These are phyloP conservation scores for Pteromalus puparum DNA, from an alignment of 1,140 invertebrate genomes.

Conservation along the genomic window DNA sequence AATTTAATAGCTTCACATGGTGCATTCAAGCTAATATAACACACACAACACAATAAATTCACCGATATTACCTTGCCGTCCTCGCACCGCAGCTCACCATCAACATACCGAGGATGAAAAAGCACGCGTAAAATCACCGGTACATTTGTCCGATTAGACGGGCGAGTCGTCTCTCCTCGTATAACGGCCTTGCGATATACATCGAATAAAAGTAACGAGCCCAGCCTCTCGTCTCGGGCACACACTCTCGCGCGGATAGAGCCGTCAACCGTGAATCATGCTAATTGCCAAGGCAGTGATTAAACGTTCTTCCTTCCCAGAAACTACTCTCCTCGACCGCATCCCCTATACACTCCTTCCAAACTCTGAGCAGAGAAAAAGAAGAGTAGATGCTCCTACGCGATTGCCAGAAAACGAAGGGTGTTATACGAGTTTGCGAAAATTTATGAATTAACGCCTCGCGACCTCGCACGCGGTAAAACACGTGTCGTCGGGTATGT, in stretches of 20 bases:
- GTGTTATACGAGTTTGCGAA: constrained; percentile 19
- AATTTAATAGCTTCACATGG: background rate
- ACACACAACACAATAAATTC: background rate
- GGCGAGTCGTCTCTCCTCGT: background rate
- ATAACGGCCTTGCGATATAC: background rate
- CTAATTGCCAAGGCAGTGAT: constrained; percentile 70
- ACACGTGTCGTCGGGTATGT: constrained; percentile 14
- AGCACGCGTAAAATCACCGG: constrained; percentile 11
- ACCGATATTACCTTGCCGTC: too few species aligned
- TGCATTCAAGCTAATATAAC: background rate
- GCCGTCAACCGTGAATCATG: constrained; percentile 70
- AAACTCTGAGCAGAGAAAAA: background rate
- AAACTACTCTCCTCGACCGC: constrained; percentile 61
- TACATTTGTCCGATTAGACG: constrained; percentile 17
- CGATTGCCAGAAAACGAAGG: constrained; percentile 4
- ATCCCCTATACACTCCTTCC: too few species aligned
- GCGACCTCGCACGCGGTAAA: background rate
- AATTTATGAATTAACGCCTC: constrained; percentile 50
- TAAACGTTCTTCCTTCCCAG: constrained; percentile 69
- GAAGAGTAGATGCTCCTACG: background rate
- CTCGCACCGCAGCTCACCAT: background rate
- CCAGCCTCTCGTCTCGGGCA: constrained; percentile 39
- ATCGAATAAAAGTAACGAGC: background rate
- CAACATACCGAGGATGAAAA: background rate
- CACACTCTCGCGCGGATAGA: constrained; percentile 57